Percentiles rank a stretch among this genome's conserved stretches.
phyloP scores from a whole-genome alignment of 2,797 vertebrate species.

The Aphelocoma californica region DNA sequence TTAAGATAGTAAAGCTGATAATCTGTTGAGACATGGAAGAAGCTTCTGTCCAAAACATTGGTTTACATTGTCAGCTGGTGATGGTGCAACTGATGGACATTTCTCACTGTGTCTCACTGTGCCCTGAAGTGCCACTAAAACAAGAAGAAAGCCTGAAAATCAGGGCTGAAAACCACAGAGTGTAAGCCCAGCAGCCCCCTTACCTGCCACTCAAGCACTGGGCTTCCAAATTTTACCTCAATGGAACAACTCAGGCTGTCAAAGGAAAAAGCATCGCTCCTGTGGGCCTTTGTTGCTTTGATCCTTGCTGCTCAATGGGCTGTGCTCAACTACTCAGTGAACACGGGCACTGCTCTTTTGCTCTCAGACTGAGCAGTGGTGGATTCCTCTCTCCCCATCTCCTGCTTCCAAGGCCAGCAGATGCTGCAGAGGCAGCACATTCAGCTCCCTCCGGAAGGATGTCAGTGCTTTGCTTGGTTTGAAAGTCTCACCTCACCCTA shows the following conservation, averaged over 20 bases:
- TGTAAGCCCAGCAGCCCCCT: background rate
- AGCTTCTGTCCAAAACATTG: background rate
- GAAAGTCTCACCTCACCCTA: background rate
- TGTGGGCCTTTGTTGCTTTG: background rate
- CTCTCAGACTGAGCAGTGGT: background rate
- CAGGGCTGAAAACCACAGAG: background rate
- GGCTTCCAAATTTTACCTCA: background rate
- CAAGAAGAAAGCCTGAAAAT: background rate
- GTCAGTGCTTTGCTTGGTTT: conserved; percentile 16
- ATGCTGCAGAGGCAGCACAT: conserved; percentile 44
- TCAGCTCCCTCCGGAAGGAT: background rate
- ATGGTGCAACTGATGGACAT: background rate
- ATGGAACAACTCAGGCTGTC: too few relatives aligned
- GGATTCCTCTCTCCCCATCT: background rate
- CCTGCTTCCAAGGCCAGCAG: background rate
- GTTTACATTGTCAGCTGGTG: background rate
- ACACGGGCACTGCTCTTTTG: background rate
- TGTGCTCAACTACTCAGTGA: background rate
- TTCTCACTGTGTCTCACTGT: background rate
- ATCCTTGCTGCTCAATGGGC: background rate
- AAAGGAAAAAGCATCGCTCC: background rate
- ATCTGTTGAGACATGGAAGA: background rate
- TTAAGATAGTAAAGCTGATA: background rate
- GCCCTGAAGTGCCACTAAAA: background rate
- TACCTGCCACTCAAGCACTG: background rate